A percentile compares a stretch with the other conserved stretches of the same genome.
Conservation (phyloP, 2,888 invertebrate species). For the Lumbricus terrestris region DNA sequence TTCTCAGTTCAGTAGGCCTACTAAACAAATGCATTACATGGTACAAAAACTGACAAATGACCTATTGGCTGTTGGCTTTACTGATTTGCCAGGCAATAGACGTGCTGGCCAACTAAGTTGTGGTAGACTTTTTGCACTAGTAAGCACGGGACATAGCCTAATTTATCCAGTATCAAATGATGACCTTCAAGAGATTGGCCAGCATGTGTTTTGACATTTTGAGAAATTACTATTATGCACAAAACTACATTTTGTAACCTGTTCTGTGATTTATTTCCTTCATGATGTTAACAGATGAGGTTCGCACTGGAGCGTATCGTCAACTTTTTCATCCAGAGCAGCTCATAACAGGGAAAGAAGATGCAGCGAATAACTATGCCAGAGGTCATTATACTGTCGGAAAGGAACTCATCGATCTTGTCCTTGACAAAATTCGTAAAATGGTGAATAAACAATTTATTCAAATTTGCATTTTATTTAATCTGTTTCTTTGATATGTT, state of each 20-base stretch:
- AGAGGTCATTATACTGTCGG: conserved; percentile 67
- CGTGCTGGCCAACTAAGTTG: background rate
- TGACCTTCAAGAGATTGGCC: background rate
- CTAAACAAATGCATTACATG: background rate
- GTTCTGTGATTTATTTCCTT: background rate
- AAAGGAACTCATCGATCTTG: conserved; percentile 46
- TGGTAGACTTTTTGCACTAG: background rate
- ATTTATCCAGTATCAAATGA: background rate
- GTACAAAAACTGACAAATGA: background rate
- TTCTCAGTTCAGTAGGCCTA: background rate
- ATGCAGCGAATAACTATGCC: conserved; percentile 96
- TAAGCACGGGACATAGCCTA: background rate
- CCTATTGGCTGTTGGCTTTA: background rate
- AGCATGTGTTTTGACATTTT: background rate
- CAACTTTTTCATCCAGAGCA: conserved; percentile 65
- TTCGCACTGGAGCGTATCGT: conserved; percentile 67
- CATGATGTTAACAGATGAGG: conserved; percentile 44
- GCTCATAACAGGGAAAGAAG: conserved; percentile 92
- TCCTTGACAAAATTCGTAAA: conserved; percentile 45
- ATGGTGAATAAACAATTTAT: conserved; percentile 8
- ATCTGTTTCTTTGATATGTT: background rate
- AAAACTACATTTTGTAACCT: background rate
- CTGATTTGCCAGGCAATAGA: background rate
- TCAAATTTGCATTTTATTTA: background rate
- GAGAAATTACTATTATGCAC: background rate